Conservation (phyloP, 1,140 invertebrate genomes). For the Drosophila auraria region DNA sequence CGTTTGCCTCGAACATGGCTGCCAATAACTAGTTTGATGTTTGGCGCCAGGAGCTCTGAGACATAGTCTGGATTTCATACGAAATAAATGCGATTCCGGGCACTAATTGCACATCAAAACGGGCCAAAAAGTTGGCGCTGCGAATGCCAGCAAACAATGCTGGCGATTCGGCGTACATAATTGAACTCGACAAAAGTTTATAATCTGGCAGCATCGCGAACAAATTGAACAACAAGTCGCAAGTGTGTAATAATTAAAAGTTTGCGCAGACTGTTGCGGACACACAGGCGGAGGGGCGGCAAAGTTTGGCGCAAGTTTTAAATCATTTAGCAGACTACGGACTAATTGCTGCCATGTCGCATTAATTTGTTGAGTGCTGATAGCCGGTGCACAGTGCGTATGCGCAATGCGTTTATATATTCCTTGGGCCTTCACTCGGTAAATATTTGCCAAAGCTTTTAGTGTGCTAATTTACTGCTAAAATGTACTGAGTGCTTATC, state of each 20-base stretch:
- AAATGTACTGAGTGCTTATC: too few species aligned
- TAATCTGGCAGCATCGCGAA: slow-evolving; percentile 72
- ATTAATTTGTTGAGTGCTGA: slow-evolving; percentile 32
- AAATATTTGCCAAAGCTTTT: background rate
- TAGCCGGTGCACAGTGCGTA: slow-evolving; percentile 41
- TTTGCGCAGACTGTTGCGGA: slow-evolving; percentile 44
- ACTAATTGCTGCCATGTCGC: slow-evolving; percentile 61
- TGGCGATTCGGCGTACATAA: slow-evolving; percentile 55
- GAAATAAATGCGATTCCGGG: slow-evolving; percentile 3
- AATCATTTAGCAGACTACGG: slow-evolving; percentile 62
- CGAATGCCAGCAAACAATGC: slow-evolving; percentile 43
- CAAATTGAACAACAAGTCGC: slow-evolving; percentile 71
- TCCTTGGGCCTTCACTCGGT: background rate
- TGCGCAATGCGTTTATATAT: slow-evolving; percentile 43
- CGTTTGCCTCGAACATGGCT: slow-evolving; percentile 51
- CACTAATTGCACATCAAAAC: slow-evolving; percentile 44
- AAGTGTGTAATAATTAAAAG: slow-evolving; percentile 80
- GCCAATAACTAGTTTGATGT: slow-evolving; percentile 12
- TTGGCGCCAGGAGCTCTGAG: background rate
- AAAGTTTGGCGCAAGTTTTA: slow-evolving; percentile 71
- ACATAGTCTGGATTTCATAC: background rate
- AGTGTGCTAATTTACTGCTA: background rate
- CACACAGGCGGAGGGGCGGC: slow-evolving; percentile 14
- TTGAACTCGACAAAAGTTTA: slow-evolving; percentile 74
- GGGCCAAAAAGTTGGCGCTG: slow-evolving; percentile 33